Evolutionary conservation across 2,888 invertebrate species (phyloP).

Genomic region (Caradrina clavipalpis): DNA sequence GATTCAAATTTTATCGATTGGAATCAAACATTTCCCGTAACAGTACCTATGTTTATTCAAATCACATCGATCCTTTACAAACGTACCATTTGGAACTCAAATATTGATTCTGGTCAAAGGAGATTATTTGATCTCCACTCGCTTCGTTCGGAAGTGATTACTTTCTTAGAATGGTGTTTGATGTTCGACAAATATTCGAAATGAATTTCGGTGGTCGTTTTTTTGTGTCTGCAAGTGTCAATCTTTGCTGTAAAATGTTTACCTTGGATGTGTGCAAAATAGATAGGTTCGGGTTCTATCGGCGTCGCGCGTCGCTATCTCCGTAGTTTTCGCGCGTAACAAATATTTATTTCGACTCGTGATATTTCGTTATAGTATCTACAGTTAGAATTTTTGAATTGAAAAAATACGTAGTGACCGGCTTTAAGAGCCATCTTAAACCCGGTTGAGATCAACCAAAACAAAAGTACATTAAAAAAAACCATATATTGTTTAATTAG

Average conservation of each 20-base stretch:
- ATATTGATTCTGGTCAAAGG: constrained; percentile 81
- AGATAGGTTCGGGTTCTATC: not conserved
- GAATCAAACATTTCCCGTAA: constrained; percentile 68
- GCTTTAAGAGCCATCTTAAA: no score
- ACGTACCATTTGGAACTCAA: constrained; percentile 74
- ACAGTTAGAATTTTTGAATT: no score
- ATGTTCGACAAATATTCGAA: constrained; percentile 59
- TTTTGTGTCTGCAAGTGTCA: constrained; percentile 42
- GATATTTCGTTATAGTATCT: no score
- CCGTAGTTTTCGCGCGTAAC: no score
- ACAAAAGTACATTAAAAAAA: no score
- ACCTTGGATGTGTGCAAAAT: constrained; percentile 23
- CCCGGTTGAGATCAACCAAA: no score
- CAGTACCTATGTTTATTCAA: constrained; percentile 78
- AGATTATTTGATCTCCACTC: constrained; percentile 82
- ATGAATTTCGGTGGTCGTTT: constrained; percentile 43
- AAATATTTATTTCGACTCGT: not conserved
- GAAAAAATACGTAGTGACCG: no score
- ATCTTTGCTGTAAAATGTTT: constrained; percentile 30
- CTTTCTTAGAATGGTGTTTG: constrained; percentile 76
- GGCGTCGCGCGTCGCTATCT: no score
- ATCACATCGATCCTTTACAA: constrained; percentile 76
- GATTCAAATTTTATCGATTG: constrained; percentile 67
- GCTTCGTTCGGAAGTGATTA: constrained; percentile 72
- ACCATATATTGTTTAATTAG: constrained; percentile 1